phyloP scores from a whole-genome alignment of 2,888 invertebrate genomes.

The Koerneria pararmatus region DNA sequence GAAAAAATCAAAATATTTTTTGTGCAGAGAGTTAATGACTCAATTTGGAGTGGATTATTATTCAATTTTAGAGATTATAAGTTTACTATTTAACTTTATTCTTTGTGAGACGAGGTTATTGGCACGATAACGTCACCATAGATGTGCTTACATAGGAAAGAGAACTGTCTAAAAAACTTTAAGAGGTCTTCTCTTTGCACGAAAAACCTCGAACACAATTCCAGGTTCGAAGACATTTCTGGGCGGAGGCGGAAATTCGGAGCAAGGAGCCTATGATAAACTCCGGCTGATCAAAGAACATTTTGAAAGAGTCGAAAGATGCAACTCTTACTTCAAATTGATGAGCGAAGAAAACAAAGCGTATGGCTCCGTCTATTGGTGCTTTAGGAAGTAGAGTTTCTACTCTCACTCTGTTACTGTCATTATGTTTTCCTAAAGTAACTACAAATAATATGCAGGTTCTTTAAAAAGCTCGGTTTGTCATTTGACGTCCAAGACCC shows the following conservation, averaged over 20 bases:
- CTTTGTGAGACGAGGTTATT: too few relatives aligned
- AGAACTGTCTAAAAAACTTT: too few relatives aligned
- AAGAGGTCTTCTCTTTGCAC: background rate
- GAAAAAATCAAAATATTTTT: too few relatives aligned
- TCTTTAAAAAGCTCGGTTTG: conserved; percentile 31
- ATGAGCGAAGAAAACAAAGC: conserved; percentile 39
- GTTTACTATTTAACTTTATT: too few relatives aligned
- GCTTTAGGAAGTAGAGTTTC: background rate
- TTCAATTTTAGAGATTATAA: too few relatives aligned
- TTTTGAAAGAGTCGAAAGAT: conserved; percentile 34
- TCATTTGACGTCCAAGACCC: conserved; percentile 32
- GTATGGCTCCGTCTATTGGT: background rate
- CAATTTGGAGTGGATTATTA: too few relatives aligned
- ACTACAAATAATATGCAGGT: conserved; percentile 28
- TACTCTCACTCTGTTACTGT: conserved; percentile 13
- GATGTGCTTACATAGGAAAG: too few relatives aligned
- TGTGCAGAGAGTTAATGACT: too few relatives aligned
- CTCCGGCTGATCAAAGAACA: conserved; percentile 22
- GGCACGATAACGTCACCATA: too few relatives aligned
- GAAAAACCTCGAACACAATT: background rate
- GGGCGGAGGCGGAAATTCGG: background rate
- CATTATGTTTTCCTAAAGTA: too few relatives aligned
- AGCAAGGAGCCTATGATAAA: background rate
- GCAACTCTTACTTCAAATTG: conserved; percentile 44
- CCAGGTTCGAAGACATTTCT: background rate